These are phyloP conservation scores for Esox lucius DNA, from an alignment of 2,797 vertebrate genomes.

Conservation along the genomic window DNA sequence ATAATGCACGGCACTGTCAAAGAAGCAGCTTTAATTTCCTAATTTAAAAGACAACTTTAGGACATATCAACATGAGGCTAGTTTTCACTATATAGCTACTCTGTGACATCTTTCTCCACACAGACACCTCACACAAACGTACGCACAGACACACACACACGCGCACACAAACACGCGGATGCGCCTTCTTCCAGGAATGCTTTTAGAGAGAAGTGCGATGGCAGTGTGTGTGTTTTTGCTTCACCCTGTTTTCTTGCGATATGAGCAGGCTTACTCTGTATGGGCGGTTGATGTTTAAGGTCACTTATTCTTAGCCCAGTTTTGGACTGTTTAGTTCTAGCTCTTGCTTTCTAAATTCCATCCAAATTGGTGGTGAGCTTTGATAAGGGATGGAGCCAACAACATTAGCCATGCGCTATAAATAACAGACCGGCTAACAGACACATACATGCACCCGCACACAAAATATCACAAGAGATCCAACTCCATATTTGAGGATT, in stretches of 20 bases:
- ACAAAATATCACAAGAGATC: background rate
- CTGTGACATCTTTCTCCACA: slow-evolving; percentile 55
- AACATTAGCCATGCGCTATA: slow-evolving; percentile 66
- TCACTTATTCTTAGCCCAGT: slow-evolving; percentile 74
- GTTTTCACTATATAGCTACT: slow-evolving; percentile 62
- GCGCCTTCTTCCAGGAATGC: too few species aligned
- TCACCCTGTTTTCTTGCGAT: slow-evolving; percentile 52
- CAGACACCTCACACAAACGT: background rate
- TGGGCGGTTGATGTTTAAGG: slow-evolving; percentile 66
- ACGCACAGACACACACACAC: background rate
- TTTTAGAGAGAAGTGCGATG: too few species aligned
- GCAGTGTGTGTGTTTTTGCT: slow-evolving; percentile 30
- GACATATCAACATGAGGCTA: slow-evolving; percentile 56
- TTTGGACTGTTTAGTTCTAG: slow-evolving; percentile 67
- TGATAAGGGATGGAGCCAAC: slow-evolving; percentile 58
- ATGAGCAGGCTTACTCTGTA: slow-evolving; percentile 51
- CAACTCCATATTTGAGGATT: background rate
- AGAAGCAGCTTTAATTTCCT: too few species aligned
- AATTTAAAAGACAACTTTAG: too few species aligned
- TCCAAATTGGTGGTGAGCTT: slow-evolving; percentile 73
- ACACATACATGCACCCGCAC: background rate
- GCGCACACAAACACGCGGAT: background rate
- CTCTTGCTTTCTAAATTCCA: slow-evolving; percentile 79
- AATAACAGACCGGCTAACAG: slow-evolving; percentile 57
- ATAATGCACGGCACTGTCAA: too few species aligned